Percentiles rank a stretch among this genome's conserved stretches.
phyloP scores from a whole-genome alignment of 2,797 vertebrate species.

The Nannoperca australis region DNA sequence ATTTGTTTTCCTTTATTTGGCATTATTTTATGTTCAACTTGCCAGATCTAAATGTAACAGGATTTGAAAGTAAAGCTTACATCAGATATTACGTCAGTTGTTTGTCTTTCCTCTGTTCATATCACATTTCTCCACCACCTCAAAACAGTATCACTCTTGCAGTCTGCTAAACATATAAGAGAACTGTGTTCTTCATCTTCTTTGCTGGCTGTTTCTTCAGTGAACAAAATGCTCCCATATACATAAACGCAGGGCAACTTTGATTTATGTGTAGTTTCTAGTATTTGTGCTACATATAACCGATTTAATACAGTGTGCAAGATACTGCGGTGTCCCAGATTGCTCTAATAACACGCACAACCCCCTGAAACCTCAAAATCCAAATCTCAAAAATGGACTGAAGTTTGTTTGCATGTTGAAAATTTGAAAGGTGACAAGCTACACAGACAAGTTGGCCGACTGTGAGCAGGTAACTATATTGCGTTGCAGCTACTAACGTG shows the following conservation, averaged over 20 bases:
- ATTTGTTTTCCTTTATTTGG: conserved; percentile 84
- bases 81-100: conserved; percentile 86
- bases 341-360: background rate
- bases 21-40: conserved; percentile 96
- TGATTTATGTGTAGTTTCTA: background rate
- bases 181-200: background rate
- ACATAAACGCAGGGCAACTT: background rate
- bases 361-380: background rate
- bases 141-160: background rate
- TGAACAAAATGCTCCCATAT: background rate
- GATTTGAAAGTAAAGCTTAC: conserved; percentile 99
- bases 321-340: background rate
- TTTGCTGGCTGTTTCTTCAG: background rate
- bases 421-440: background rate
- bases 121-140: background rate
- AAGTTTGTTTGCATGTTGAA: background rate
- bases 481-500: background rate
- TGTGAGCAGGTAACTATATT: background rate
- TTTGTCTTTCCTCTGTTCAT: conserved; percentile 53
- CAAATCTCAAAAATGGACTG: no score
- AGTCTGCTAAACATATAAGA: background rate
- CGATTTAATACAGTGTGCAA: no score
- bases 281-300: background rate
- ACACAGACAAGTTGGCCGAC: no score
- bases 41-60: conserved; percentile 99